Base-by-base conservation (phyloP, 2,797 vertebrate species). In the Perdix hodgsoniae region DNA sequence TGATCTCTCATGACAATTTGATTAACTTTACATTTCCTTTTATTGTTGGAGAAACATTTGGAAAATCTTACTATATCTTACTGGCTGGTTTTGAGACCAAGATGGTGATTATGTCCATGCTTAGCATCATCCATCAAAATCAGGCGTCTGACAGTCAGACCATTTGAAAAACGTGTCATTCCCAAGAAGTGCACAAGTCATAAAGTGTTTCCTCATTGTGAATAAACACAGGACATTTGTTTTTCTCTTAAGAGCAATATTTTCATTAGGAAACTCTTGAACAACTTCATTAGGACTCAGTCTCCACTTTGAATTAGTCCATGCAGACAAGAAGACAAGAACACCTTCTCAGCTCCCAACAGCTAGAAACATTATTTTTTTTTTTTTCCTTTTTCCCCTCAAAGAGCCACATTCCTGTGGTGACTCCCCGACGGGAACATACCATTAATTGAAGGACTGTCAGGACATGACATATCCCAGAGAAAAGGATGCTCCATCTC, bases 11-110 rank as follows among this genome's bases (percentile, higher is more conserved):
- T 96, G 96, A 97, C 96, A 97, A 95, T 94, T 96, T 96, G 96
- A 96, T 97, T 96, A 96, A 96, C 94, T 96, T 96, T 96, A 97
- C 94, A 95, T 96, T 97, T 97, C 96, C 95, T 97, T 95, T 96
- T 93, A 96, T 97, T 95, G 93, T 96, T 95, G 94, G 78, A 92
- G 92, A 84, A 94, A 96, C 95, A 96, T 96, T 97, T 96, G 95
- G 96, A 96, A 97, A 96, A 95, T 94, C 94, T 96, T 96, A 96
- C 78, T 79, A 13, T 95, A 86, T 90, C 95, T 95, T 82, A 93
- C 89, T 83, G 88, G 40, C 95, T 94, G 83, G 69, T 90, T 94
- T 47, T n/a, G 86, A 90, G 81, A 93, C 88, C 42, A 29, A 80
- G 83, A 94, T 89, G 84, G 69, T 95, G 95, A 96, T 95, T 95